A percentile compares a stretch with the other conserved stretches of the same genome.
Conservation (phyloP, 1,140 invertebrate genomes). For the Drosophila ercepeae region DNA sequence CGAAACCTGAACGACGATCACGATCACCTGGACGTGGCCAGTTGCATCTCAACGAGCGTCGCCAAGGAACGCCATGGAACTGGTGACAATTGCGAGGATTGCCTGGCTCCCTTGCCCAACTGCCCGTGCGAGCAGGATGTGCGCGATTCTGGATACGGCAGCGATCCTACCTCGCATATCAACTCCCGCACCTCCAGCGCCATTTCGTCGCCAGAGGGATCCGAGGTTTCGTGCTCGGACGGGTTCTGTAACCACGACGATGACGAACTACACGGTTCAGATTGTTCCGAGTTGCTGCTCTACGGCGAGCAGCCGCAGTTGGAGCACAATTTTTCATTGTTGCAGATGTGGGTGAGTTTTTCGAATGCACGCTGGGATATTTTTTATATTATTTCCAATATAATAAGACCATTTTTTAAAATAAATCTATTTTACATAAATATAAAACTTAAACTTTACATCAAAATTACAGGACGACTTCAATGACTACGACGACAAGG, state of each 20-base stretch:
- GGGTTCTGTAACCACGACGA: slow-evolving; percentile 91
- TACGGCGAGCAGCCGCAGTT: slow-evolving; percentile 41
- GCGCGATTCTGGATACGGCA: slow-evolving; percentile 93
- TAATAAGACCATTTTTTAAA: too few relatives aligned
- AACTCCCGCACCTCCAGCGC: slow-evolving; percentile 88
- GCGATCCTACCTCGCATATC: slow-evolving; percentile 86
- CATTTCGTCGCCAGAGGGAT: slow-evolving; percentile 90
- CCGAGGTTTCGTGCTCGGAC: slow-evolving; percentile 93
- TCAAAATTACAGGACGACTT: slow-evolving; percentile 51
- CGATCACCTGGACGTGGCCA: slow-evolving; percentile 40
- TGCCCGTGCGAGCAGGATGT: slow-evolving; percentile 84
- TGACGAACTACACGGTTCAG: slow-evolving; percentile 47
- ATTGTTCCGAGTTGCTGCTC: slow-evolving; percentile 50
- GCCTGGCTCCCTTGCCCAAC: slow-evolving; percentile 58
- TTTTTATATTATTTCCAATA: too few relatives aligned
- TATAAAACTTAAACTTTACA: too few relatives aligned
- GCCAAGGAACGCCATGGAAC: slow-evolving; percentile 18
- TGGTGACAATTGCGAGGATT: slow-evolving; percentile 58
- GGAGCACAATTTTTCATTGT: slow-evolving; percentile 73
- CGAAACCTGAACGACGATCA: slow-evolving; percentile 32
- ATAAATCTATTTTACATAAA: too few relatives aligned
- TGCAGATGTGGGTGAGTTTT: slow-evolving; percentile 82
- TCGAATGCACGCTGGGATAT: too few relatives aligned
- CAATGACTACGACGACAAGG: slow-evolving; percentile 87
- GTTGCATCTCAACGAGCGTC: slow-evolving; percentile 39